These are phyloP conservation scores for Cephalopholis sonnerati DNA, from an alignment of 2,113 vertebrate genomes.

Conservation along the genomic window DNA sequence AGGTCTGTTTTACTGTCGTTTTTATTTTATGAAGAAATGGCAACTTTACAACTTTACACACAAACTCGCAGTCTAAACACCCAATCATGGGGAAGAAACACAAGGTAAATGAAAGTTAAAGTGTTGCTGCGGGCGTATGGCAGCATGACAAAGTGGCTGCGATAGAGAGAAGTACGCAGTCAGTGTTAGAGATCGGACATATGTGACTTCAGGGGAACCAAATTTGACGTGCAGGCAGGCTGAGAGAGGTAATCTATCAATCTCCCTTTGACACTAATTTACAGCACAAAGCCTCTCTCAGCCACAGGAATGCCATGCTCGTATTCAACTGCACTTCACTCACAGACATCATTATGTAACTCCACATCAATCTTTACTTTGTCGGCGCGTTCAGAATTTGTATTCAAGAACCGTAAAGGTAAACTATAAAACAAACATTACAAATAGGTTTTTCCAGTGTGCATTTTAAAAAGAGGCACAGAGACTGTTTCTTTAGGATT, in stretches of 20 bases:
- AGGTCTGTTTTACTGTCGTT: conserved; percentile 8
- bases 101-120: conserved; percentile 33
- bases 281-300: conserved; percentile 54
- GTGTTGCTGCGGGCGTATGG: conserved; percentile 40
- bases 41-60: conserved; percentile 4
- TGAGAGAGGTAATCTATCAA: conserved; percentile 66
- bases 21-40: conserved; percentile 12
- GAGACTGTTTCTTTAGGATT: background rate
- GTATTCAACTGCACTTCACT: conserved; percentile 42
- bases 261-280: conserved; percentile 70
- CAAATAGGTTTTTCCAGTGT: background rate
- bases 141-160: conserved; percentile 56
- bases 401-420: background rate
- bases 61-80: background rate
- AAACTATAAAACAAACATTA: conserved; percentile 7
- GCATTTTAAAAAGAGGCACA: no score
- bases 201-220: conserved; percentile 47
- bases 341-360: conserved; percentile 34
- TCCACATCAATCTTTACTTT: conserved; percentile 13
- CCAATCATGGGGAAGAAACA: conserved; percentile 17
- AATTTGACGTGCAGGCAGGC: conserved; percentile 57
- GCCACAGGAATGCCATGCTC: conserved; percentile 42
- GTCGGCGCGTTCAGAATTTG: background rate
- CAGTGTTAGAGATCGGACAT: conserved; percentile 29
- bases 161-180: conserved; percentile 41